Base-by-base conservation (phyloP, 1,140 invertebrate genomes). In the Drosophila baimaii region DNA sequence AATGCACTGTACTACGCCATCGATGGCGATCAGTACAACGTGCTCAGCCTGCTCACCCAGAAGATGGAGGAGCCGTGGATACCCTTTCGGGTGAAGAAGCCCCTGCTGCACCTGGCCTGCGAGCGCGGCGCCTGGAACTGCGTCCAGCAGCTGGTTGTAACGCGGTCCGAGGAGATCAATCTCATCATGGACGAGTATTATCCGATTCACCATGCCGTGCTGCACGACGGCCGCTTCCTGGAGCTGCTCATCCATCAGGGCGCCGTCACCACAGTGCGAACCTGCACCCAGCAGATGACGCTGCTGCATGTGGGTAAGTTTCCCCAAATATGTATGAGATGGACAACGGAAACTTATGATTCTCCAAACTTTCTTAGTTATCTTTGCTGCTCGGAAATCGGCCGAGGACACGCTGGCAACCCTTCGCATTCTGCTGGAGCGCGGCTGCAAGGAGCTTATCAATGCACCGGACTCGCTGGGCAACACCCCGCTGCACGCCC, bases 131-230 rank as follows among this genome's bases (percentile, higher is more conserved):
- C 95, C 27, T 96, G 95, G 95, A 93, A 94, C 59, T 96, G 95
- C 91, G 95, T 95, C 0, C 94, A 95, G 79, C 95, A 94, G 91
- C 90, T 96, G 31, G 94, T 93, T 9, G 92, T 93, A 13, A 94
- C 95, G 51, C 92, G 95, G 39, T 94, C 94, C 27, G 95, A 96
- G 73, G 95, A 96, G 91, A 95, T 96, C 13, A 95, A 96, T 89
- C 93, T 95, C 47, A 94, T 95, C 51, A 95, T 95, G 92, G 95
- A 96, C 84, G 95, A 96, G 92, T 96, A 95, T 89, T 96, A 95
- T 92, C 95, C 95, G 7, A 95, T 96, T 55, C 95, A 96, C 88
- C 95, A 96, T 80, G 95, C 95, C 3, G 94, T 95, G 7, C 92
- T 95, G 27, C 95, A 95, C 80, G 94, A 95, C 70, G 93, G 94